Evolutionary conservation across 2,888 invertebrate genomes (phyloP), one percentile per base, ranked within the genome.

Genomic region (Hemicrepidius hirtus): DNA sequence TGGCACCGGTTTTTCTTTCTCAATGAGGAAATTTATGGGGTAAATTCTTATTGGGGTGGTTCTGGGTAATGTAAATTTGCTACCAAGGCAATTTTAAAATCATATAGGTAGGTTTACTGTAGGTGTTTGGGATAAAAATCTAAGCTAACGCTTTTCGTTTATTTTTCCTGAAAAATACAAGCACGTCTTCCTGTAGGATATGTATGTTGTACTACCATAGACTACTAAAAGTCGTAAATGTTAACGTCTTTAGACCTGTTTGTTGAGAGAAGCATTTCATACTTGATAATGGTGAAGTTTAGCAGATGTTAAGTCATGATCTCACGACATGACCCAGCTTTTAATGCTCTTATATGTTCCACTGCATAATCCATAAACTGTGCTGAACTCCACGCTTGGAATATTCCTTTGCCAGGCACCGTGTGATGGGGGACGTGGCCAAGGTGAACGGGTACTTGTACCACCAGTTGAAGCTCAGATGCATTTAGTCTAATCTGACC

Each of bases 381-480:
- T 12, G 57, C 57, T 37, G 57, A 35, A 35, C 57, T 35, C 57
- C 37, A 35, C 57, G 57, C 32, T 57, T 21, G 37, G 28, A 13
- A 18, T 37, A n/a, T 37, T 18, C 13, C 37, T 57, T 37, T 3
- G 57, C 21, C 18, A 20, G 57, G 37, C 20, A 35, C 13, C 57
- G 28, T 32, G 55, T 20, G 57, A 37, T 12, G 55, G 20, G n/a
- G 37, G 37, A 57, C 57, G 37, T 57, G 46, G 32, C 57, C 57
- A 57, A 57, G 57, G 57, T 57, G 57, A 57, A 37, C 57, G 37
- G 57, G 57, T 57, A 37, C 57, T 57, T 37, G n/a, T n/a, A 57
- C 57, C 40, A 37, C 57, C 37, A 32, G 37, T 18, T 37, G 20
- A 53, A 37, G 37, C 37, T 57, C 18, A 55, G 20, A 37, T 57